Base-by-base conservation (phyloP, 37 sponge, comb jelly and placozoan species). In the Beroe forskalii region DNA sequence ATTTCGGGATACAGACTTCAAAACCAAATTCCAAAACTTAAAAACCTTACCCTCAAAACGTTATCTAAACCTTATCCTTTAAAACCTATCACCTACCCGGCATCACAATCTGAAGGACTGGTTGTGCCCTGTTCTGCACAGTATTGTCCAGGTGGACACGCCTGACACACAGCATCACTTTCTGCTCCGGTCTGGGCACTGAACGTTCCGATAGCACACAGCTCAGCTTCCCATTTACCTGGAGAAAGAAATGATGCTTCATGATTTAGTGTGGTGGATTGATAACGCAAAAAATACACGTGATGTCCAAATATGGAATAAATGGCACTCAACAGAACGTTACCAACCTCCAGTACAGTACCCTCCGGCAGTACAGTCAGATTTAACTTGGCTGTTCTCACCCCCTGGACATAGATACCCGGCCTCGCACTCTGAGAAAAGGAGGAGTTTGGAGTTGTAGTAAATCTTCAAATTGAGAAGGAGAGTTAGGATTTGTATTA, bases 371-470 rank as follows among this genome's bases (percentile, higher is more conserved):
- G 44, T 20, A 44, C 86, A 80, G 55, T 41, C 55, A 41, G 44
- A 23, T 23, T 44, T 41, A 1, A 44, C 86, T 3, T 42, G 40
- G 27, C 86, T 80, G 55, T 80, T 38, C 44, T 80, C 86, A 12
- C 86, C 86, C 41, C 86, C 86, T 20, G 28, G 60, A 80, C 86
- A 80, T 55, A 80, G 4, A 25, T 80, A 80, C 20, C 86, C 86
- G 1, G 44, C 86, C 55, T 80, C 86, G 35, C 86, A 80, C 40
- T 80, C 86, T 80, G 55, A 1, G 35, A 48, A 48, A 48, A 48
- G 55, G 12, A 12, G 12, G 55, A 48, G 55, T 48, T n/a, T n/a
- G n/a, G n/a, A n/a, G n/a, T n/a, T n/a, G n/a, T n/a, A n/a, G n/a
- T n/a, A n/a, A n/a, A n/a, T n/a, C n/a, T n/a, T n/a, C n/a, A n/a